Evolutionary conservation across 37 sponge, comb jelly and placozoan species (phyloP), one percentile per base, ranked within the genome.

Genomic region (Geodia barretti): DNA sequence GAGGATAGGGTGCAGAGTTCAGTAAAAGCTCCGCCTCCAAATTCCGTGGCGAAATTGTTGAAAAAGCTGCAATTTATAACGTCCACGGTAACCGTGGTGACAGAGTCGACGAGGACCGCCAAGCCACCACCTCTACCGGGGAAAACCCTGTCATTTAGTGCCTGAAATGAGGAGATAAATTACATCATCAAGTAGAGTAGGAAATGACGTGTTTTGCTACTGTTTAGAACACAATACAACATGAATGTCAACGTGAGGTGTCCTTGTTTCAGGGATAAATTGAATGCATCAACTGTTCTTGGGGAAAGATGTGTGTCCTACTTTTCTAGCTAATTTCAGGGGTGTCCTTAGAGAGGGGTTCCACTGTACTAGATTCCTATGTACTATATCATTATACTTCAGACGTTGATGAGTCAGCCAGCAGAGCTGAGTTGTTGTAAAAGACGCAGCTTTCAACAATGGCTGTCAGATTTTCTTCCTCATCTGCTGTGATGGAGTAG

Each of bases 51-150:
- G 14, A 47, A 47, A 47, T 47, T 47, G 14, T 14, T 17, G 7
- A 17, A 14, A 47, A 47, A 47, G 11, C 14, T 47, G 54, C 54
- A 47, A 47, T 14, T 14, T 14, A 47, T 47, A 17, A 47, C 54
- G 14, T 47, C 14, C 11, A 47, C 14, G 14, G 54, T 47, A 47
- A 47, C 54, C 54, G 14, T 47, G 54, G 54, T 47, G 0, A 28
- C 36, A 7, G 40, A 24, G 72, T 73, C 78, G 37, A 85, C 28
- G 7, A 85, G 69, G 59, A 85, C 21, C 3, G 86, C 79, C 5
- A 72, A 21, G 19, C 86, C 86, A 0, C 86, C 86, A 40, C 86
- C 86, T 60, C 86, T 60, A 0, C 86, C 79, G 11, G 72, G 17
- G 25, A 85, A 78, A 1, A 38, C 24, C 20, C 36, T 70, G 35